Evolutionary conservation across 92 coral and sea anemone species (phyloP).

Genomic region (Epizoanthus ramosus): DNA sequence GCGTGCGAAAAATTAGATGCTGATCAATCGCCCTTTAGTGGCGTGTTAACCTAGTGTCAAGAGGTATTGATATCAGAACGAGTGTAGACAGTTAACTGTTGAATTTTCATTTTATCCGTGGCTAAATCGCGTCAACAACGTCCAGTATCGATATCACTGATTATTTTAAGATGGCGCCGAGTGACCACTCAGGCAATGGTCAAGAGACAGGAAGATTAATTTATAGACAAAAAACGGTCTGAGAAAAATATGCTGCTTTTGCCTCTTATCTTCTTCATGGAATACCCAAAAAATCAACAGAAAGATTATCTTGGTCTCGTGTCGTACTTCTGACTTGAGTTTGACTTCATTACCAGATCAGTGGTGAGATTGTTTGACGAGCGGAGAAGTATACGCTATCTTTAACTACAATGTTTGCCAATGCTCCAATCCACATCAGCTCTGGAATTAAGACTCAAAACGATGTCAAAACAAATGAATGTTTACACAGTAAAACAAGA

Average conservation of each 20-base stretch:
- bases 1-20: conserved; percentile 17
- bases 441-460: background rate
- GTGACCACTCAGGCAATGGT: conserved; percentile 29
- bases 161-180: conserved; percentile 41
- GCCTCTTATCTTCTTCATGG: background rate
- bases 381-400: background rate
- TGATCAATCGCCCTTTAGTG: conserved; percentile 12
- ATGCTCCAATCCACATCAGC: background rate
- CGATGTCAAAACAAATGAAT: conserved; percentile 1
- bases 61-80: conserved; percentile 36
- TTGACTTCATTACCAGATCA: conserved; percentile 1
- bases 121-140: conserved; percentile 35
- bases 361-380: background rate
- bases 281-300: background rate
- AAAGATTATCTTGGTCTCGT: background rate
- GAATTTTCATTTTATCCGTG: conserved; percentile 37
- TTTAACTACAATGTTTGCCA: background rate
- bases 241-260: background rate
- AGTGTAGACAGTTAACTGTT: conserved; percentile 30
- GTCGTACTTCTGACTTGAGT: background rate
- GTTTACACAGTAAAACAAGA: background rate
- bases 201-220: conserved; percentile 7
- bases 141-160: conserved; percentile 27
- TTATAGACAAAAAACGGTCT: background rate
- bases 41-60: conserved; percentile 32